These are phyloP conservation scores for Sebastes schlegelii DNA, from an alignment of 2,113 vertebrate genomes.

Conservation along the genomic window DNA sequence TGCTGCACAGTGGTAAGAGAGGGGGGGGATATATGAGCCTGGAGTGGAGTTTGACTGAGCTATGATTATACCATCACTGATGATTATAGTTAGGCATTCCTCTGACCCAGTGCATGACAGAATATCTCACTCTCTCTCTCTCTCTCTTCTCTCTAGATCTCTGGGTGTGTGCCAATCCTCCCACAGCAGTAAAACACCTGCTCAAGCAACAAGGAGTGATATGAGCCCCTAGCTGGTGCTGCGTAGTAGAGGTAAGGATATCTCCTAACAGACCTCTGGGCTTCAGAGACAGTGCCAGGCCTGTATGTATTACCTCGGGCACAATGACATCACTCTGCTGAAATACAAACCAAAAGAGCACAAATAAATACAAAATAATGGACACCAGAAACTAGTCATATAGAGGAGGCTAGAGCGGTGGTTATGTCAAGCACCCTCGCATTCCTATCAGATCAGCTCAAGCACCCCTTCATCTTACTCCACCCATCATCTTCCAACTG, in stretches of 20 bases:
- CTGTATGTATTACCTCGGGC: constrained; percentile 19
- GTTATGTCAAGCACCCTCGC: background rate
- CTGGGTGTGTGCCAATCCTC: constrained; percentile 50
- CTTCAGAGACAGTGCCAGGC: constrained; percentile 22
- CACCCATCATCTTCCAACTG: background rate
- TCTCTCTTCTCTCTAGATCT: constrained; percentile 24
- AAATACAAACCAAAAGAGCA: constrained; percentile 5
- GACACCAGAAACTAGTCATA: background rate
- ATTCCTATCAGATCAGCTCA: background rate
- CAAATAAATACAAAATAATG: background rate
- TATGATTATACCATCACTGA: constrained; percentile 79
- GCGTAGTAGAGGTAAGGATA: constrained; percentile 28
- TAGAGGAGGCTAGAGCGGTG: background rate
- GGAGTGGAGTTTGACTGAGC: constrained; percentile 73
- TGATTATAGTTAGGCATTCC: constrained; percentile 73
- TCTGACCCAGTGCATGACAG: constrained; percentile 69
- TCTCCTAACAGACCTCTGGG: constrained; percentile 16
- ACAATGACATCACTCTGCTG: constrained; percentile 19
- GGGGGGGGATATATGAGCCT: constrained; percentile 54
- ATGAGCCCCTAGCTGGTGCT: constrained; percentile 38
- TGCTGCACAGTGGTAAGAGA: constrained; percentile 20
- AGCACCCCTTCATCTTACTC: background rate
- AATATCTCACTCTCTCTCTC: constrained; percentile 59
- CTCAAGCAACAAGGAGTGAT: constrained; percentile 37
- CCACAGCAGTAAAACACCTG: constrained; percentile 63